These are phyloP conservation scores for Cryptoprocta ferox DNA, from an alignment of 2,797 vertebrate genomes.

Conservation along the genomic window DNA sequence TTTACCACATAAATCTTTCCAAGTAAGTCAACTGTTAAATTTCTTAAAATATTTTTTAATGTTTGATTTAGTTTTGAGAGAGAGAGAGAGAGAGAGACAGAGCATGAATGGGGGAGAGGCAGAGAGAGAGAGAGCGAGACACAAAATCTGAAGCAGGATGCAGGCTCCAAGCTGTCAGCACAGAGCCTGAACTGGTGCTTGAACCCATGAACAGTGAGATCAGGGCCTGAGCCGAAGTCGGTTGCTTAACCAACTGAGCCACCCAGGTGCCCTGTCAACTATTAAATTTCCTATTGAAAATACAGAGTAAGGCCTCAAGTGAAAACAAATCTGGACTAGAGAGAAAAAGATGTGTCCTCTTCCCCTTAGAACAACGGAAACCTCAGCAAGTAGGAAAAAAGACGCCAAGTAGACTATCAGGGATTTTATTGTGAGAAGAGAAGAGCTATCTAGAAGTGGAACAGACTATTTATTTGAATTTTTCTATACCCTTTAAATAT, in stretches of 20 bases:
- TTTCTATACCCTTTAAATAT: slow-evolving; percentile 49
- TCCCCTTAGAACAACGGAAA: not conserved
- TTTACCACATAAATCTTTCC: not conserved
- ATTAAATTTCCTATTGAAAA: not conserved
- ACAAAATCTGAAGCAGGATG: no score
- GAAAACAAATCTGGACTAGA: not conserved
- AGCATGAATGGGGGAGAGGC: no score
- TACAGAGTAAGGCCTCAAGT: not conserved
- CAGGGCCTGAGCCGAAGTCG: no score
- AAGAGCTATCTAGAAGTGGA: slow-evolving; percentile 22
- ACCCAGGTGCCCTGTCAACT: not conserved
- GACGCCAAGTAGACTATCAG: not conserved
- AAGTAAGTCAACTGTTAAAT: not conserved
- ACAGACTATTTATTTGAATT: slow-evolving; percentile 66
- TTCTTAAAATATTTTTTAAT: not conserved
- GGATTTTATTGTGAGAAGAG: not conserved
- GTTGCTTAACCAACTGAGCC: no score
- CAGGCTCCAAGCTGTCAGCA: no score
- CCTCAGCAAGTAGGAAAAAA: not conserved
- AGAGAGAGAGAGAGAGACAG: no score
- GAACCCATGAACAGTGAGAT: no score
- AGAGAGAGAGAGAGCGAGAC: no score
- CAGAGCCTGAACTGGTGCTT: no score
- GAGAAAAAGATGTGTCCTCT: not conserved
- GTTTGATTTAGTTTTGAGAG: no score